These are phyloP conservation scores for Cladopsammia gracilis DNA, from an alignment of 64 coral and sea anemone genomes.

Conservation along the genomic window DNA sequence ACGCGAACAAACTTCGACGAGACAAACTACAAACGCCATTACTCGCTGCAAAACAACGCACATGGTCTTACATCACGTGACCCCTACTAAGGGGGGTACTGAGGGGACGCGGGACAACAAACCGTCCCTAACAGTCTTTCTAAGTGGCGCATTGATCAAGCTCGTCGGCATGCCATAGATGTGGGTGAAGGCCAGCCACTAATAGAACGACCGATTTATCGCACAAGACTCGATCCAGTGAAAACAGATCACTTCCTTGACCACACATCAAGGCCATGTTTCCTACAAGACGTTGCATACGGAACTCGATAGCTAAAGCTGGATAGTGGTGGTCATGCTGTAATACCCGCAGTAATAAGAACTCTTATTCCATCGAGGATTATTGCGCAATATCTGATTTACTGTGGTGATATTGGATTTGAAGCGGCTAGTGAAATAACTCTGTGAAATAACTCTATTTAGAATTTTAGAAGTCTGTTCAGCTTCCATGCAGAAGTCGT, in stretches of 20 bases:
- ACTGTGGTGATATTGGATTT: background rate
- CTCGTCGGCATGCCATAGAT: slow-evolving; percentile 47
- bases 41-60: no score
- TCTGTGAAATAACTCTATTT: slow-evolving; percentile 15
- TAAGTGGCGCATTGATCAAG: slow-evolving; percentile 73
- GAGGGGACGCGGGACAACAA: no score
- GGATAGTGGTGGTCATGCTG: slow-evolving; percentile 9
- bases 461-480: slow-evolving; percentile 52
- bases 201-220: background rate
- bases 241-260: slow-evolving; percentile 59
- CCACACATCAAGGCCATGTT: slow-evolving; percentile 27
- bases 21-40: no score
- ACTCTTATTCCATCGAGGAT: slow-evolving; percentile 32
- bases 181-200: slow-evolving; percentile 46
- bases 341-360: slow-evolving; percentile 48
- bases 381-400: background rate
- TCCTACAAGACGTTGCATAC: slow-evolving; percentile 49
- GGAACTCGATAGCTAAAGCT: slow-evolving; percentile 39
- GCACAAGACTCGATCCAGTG: slow-evolving; percentile 29
- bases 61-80: no score
- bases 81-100: no score
- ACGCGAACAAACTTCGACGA: no score
- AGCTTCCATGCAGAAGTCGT: slow-evolving; percentile 43
- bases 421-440: no score
- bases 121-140: no score